Evolutionary conservation across 2,888 invertebrate genomes (phyloP), one percentile per base, ranked within the genome.

Genomic region (Rosalia funebris): DNA sequence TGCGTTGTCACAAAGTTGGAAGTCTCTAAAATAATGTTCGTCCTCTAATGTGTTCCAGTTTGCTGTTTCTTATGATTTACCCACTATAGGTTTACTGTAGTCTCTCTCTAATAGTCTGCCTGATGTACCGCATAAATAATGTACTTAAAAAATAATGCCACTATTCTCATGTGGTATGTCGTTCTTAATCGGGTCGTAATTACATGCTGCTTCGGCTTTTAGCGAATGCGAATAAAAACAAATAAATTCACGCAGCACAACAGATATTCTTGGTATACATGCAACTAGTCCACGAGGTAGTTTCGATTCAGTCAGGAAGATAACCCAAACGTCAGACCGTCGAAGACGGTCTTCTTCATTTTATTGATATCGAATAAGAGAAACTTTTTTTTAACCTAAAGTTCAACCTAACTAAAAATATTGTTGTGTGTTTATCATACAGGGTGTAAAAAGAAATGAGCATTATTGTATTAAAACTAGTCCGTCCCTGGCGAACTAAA

Each of bases 1-100:
- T 70, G 71, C 63, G 65, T 68, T 69, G 71, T 71, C 72, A 68
- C 73, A 71, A 71, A 71, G 69, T 73, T 74, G 66, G 69, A 52
- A 71, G 71, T 71, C 69, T 63, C 67, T 66, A 62, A 66, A 70
- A 70, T 71, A 68, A 71, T 70, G 71, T 65, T 63, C 66, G 63
- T 59, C 65, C 66, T 62, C 70, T 72, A 72, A 71, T 72, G 71
- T 66, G 72, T 60, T 68, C 60, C 59, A 64, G 63, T 63, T 68
- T 66, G 68, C 66, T 66, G 64, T 68, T 62, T 57, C 60, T 60
- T 14, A 20, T 68, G 66, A 68, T 66, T 64, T 59, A 66, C 55
- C 47, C 50, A 32, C 46, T 50, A 58, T 62, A 57, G 61, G 63
- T 67, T n/a, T 34, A 56, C 32, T 46, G 31, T 36, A 17, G 17